A percentile compares a stretch with the other conserved stretches of the same genome.
phyloP scores from a whole-genome alignment of 2,888 invertebrate species.

The Zygaena filipendulae region DNA sequence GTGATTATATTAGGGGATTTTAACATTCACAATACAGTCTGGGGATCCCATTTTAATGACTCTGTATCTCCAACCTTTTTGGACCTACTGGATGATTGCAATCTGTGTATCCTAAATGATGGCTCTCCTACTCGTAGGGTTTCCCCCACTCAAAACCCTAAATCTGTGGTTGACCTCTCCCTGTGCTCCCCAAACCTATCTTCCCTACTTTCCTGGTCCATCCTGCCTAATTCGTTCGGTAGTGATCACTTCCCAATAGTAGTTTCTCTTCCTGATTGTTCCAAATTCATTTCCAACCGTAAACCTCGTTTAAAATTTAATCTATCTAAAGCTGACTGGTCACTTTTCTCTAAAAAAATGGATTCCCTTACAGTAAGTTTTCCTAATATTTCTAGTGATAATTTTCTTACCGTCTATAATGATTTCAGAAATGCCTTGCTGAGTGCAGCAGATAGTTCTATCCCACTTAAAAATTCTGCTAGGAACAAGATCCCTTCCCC shows the following conservation, averaged over 20 bases:
- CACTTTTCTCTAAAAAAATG: too few relatives aligned
- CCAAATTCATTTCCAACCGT: too few relatives aligned
- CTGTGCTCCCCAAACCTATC: conserved; percentile 10
- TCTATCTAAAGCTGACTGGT: conserved; percentile 9
- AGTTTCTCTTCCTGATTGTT: background rate
- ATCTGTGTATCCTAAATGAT: conserved; percentile 16
- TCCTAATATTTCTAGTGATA: too few relatives aligned
- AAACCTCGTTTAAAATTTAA: conserved; percentile 10
- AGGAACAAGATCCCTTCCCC: too few relatives aligned
- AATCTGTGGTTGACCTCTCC: conserved; percentile 19
- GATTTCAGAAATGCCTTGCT: background rate
- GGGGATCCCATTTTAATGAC: conserved; percentile 12
- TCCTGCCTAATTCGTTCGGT: conserved; percentile 8
- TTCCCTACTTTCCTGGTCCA: too few relatives aligned
- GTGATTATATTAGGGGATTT: conserved; percentile 9
- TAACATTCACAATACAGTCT: conserved; percentile 10
- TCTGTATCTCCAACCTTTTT: conserved; percentile 5
- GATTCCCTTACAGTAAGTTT: too few relatives aligned
- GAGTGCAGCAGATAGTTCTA: conserved; percentile 1
- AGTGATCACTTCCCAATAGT: conserved; percentile 18
- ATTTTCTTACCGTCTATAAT: too few relatives aligned
- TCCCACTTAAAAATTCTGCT: too few relatives aligned
- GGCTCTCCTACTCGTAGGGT: conserved; percentile 16
- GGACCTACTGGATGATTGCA: conserved; percentile 13
- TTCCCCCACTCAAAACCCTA: conserved; percentile 9